Base-by-base conservation (phyloP, 2,888 invertebrate species). In the Erebia palarica region DNA sequence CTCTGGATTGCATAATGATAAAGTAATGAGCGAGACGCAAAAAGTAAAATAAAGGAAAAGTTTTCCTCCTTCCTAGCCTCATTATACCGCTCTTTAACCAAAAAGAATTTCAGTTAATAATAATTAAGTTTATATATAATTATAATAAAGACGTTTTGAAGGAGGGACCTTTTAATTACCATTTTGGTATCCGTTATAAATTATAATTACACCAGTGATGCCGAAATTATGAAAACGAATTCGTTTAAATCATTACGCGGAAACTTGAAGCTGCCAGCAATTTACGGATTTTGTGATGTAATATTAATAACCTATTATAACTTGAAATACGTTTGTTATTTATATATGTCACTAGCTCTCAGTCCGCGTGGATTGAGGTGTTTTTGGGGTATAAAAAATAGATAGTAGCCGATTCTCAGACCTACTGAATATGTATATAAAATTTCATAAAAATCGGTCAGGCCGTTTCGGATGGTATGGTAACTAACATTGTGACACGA, bases 131-230 rank as follows among this genome's bases (percentile, higher is more conserved):
- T 27, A 27, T 27, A 27, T 27, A 27, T 27, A 27, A 44, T 69
- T 66, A 70, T 63, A 74, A 74, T 73, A 64, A 71, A 73, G 74
- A 69, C 63, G 55, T 74, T 74, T 60, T 51, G 57, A 61, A 59
- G 60, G 60, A 55, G 64, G 49, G 60, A 53, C 58, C 36, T 69
- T 16, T 58, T 27, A 69, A 66, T 67, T 27, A 60, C 53, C 53
- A 65, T 66, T 55, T 65, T 59, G 64, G 49, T 57, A 49, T 11
- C 73, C 69, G 73, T 73, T 74, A 73, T 71, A 74, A 73, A 71
- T 73, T 74, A 73, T 71, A 74, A 74, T 73, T 71, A 57, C 51
- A 53, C 47, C 16, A 47, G 27, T 36, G 4, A 58, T 69, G 66
- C 69, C 67, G 66, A 51, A 49, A 59, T 72, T 65, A 63, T 18